Base-by-base conservation (phyloP, 2,888 invertebrate species). In the Lochmaea crataegi region DNA sequence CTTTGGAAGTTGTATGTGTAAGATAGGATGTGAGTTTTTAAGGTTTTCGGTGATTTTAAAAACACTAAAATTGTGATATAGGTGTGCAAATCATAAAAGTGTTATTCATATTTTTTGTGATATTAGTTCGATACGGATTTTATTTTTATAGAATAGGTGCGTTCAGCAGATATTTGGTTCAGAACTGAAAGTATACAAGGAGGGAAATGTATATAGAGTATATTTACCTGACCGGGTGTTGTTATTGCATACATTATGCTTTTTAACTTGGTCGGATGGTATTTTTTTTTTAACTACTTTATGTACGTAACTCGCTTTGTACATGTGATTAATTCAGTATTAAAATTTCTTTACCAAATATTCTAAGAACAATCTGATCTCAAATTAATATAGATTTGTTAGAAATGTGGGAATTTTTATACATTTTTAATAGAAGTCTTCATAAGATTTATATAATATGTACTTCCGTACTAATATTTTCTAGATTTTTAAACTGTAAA, bases 81-180 rank as follows among this genome's bases (percentile, higher is more conserved):
- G 64, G 70, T 70, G 70, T 70, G 70, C 70, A 70, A 64, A 70
- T 70, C 64, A 64, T 70, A 70, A 69, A 70, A 70, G 64, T 64
- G 70, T 70, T 67, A 69, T 68, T 68, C 60, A 68, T 70, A 70
- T 70, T 70, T 77, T 78, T 79, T 80, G 80, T 80, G 80, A 80
- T 80, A 80, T 80, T 80, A 80, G 80, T 79, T 78, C 56, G 76
- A 74, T 80, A 79, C 68, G 69, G 65, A 75, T 71, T 76, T 72
- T 74, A 71, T 75, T 75, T 75, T 75, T 73, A 65, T 72, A 73
- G 73, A 65, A 12, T 69, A 73, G 73, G 69, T 65, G 65, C 45
- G 61, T 73, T 73, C 70, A 6, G 45, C 18, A 22, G 65, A 58
- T 74, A 68, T 74, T 74, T 68, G 72, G 71, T 75, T 74, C 65